phyloP scores from a whole-genome alignment of 2,888 invertebrate species.

The Strigamia crassipes region DNA sequence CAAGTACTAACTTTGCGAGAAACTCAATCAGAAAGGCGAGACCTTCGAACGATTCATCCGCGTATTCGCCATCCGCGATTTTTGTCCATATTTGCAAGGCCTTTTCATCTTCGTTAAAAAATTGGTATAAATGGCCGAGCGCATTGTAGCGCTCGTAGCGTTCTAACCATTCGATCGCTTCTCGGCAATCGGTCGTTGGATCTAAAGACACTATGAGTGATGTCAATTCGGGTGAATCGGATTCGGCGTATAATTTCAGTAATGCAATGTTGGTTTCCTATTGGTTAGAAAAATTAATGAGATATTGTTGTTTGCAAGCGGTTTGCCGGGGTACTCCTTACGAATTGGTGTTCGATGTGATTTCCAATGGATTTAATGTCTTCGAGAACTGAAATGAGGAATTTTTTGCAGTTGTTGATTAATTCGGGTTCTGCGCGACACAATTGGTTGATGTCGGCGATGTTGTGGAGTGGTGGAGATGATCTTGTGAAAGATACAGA shows the following conservation, averaged over 20 bases:
- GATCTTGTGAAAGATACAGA: slow-evolving; percentile 59
- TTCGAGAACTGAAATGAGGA: slow-evolving; percentile 59
- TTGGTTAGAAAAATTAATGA: slow-evolving; percentile 42
- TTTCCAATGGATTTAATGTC: slow-evolving; percentile 56
- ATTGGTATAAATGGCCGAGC: slow-evolving; percentile 59
- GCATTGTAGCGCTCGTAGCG: slow-evolving; percentile 59
- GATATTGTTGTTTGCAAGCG: not conserved
- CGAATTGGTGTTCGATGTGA: slow-evolving; percentile 56
- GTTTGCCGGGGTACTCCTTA: slow-evolving; percentile 48
- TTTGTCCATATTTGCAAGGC: slow-evolving; percentile 61
- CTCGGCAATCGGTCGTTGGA: slow-evolving; percentile 57
- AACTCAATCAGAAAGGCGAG: slow-evolving; percentile 59
- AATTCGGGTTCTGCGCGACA: slow-evolving; percentile 56
- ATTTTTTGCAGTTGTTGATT: slow-evolving; percentile 57
- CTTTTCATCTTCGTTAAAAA: slow-evolving; percentile 58
- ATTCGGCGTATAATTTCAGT: slow-evolving; percentile 60
- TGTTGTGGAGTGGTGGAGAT: slow-evolving; percentile 61
- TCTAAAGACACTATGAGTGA: slow-evolving; percentile 54
- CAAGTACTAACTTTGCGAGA: slow-evolving; percentile 59
- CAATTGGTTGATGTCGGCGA: slow-evolving; percentile 61
- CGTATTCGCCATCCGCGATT: slow-evolving; percentile 58
- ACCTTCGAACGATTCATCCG: slow-evolving; percentile 60
- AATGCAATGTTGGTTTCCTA: slow-evolving; percentile 61
- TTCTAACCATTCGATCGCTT: slow-evolving; percentile 60
- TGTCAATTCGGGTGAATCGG: slow-evolving; percentile 56